Evolutionary conservation across 2,797 vertebrate genomes (phyloP).

Genomic region (Vireo griseus): DNA sequence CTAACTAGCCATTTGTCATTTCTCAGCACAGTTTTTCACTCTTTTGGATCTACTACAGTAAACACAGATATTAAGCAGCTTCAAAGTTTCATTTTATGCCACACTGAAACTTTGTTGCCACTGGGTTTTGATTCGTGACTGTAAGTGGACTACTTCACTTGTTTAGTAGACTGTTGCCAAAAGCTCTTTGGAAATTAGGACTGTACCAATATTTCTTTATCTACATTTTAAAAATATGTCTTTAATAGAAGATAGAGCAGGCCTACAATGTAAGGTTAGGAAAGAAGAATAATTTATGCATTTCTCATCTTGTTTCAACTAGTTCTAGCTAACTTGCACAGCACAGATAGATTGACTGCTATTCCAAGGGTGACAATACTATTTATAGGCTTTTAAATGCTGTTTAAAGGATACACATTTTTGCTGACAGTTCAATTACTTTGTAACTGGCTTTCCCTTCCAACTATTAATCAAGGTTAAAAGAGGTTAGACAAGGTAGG

Average conservation of each 20-base stretch:
- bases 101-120: not conserved
- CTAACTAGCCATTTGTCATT: not conserved
- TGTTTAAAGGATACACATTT: not conserved
- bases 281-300: not conserved
- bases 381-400: not conserved
- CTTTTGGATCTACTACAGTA: not conserved
- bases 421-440: not conserved
- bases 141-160: not conserved
- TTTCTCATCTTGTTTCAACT: not conserved
- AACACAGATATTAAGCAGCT: not conserved
- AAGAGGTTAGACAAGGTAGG: not conserved
- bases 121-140: not conserved
- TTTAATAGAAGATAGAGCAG: not conserved
- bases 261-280: not conserved
- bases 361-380: not conserved
- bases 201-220: not conserved
- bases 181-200: not conserved
- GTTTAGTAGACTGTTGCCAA: not conserved
- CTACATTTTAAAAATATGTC: not conserved
- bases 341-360: not conserved
- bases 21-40: not conserved
- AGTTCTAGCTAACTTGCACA: not conserved
- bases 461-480: not conserved
- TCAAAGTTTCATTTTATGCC: not conserved
- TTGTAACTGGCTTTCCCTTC: not conserved